Evolutionary conservation across 2,797 vertebrate genomes (phyloP).

Genomic region (Natrix natrix): DNA sequence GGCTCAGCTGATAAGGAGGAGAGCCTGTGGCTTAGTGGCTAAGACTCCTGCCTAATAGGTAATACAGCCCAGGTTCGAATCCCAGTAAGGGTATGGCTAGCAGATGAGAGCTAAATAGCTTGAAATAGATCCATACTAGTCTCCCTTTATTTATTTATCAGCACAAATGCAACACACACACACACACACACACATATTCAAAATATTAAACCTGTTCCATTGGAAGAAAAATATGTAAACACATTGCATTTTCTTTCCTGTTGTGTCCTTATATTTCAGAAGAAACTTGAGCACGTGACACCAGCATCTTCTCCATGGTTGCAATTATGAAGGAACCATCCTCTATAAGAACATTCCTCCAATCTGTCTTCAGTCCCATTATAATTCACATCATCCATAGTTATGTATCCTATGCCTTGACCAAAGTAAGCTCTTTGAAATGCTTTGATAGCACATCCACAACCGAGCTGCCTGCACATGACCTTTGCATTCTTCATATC

Average conservation of each 20-base stretch:
- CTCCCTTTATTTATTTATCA: too few relatives aligned
- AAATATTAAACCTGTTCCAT: background rate
- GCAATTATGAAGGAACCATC: slow-evolving; percentile 51
- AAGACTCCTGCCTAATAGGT: too few relatives aligned
- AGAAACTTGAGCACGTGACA: slow-evolving; percentile 54
- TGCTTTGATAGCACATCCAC: slow-evolving; percentile 41
- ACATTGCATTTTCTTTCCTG: background rate
- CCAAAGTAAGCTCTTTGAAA: slow-evolving; percentile 32
- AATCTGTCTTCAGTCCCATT: background rate
- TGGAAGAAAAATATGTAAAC: background rate
- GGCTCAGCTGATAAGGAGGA: too few relatives aligned
- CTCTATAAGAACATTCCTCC: slow-evolving; percentile 1
- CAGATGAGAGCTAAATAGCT: too few relatives aligned
- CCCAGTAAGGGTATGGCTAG: too few relatives aligned
- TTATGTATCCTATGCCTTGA: slow-evolving; percentile 26
- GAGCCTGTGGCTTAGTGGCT: too few relatives aligned
- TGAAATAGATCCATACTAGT: too few relatives aligned
- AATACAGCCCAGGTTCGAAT: too few relatives aligned
- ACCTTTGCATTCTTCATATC: slow-evolving; percentile 12
- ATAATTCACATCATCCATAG: slow-evolving; percentile 53
- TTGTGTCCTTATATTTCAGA: background rate
- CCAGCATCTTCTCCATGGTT: slow-evolving; percentile 11
- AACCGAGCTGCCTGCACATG: slow-evolving; percentile 61
- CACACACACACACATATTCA: too few relatives aligned
- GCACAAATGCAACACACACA: too few relatives aligned